phyloP scores from a whole-genome alignment of 2,113 vertebrate genomes.

The Ammodytes dubius region DNA sequence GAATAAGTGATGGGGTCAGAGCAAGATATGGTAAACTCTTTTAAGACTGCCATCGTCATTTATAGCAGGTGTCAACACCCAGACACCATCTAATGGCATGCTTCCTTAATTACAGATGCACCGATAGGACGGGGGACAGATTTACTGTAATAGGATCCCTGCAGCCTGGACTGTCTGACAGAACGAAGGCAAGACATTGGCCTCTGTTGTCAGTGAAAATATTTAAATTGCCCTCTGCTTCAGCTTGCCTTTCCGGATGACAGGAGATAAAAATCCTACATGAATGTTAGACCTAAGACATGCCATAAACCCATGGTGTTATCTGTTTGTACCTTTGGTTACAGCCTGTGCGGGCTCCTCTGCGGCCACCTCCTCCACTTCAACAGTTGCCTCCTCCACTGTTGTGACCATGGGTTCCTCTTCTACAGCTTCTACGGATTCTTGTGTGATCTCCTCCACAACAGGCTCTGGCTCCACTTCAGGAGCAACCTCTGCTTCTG shows the following conservation, averaged over 20 bases:
- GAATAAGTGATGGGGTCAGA: constrained; percentile 6
- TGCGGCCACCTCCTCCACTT: constrained; percentile 22
- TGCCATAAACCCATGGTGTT: background rate
- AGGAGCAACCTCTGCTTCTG: constrained; percentile 21
- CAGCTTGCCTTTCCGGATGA: background rate
- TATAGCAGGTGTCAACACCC: constrained; percentile 48
- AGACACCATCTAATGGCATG: constrained; percentile 28
- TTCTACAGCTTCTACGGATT: constrained; percentile 9
- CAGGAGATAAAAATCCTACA: background rate
- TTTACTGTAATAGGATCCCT: constrained; percentile 29
- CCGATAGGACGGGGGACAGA: constrained; percentile 23
- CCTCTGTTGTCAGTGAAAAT: background rate
- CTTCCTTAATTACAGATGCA: constrained; percentile 38
- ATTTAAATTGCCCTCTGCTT: background rate
- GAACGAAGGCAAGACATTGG: background rate
- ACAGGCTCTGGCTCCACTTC: constrained; percentile 35
- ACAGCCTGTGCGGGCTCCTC: constrained; percentile 33
- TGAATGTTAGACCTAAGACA: background rate
- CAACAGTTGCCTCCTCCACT: background rate
- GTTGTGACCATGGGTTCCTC: too few species aligned
- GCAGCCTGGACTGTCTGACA: background rate
- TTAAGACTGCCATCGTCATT: constrained; percentile 31
- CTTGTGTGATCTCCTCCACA: constrained; percentile 28
- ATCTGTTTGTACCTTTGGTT: constrained; percentile 62
- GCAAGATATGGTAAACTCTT: constrained; percentile 15